Base-by-base conservation (phyloP, 2,797 vertebrate species). In the Steatocranus sp. region DNA sequence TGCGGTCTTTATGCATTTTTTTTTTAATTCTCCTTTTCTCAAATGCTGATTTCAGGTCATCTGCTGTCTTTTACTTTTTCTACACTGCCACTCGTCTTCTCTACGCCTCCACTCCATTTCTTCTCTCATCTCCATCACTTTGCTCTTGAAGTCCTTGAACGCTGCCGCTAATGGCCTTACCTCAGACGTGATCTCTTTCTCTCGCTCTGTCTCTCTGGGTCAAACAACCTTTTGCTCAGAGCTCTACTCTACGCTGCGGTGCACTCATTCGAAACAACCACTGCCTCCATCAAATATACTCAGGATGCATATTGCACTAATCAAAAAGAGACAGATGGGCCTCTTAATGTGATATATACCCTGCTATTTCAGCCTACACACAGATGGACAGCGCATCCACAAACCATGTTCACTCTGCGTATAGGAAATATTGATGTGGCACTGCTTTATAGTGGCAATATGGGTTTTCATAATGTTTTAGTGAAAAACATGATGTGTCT, bases 141-240 rank as follows among this genome's bases (percentile, higher is more conserved):
- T 53, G 23, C 77, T 83, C 82, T 30, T 70, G 41, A 23, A 70
- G 82, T 74, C 76, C 82, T 92, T 88, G 87, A 89, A 75, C 5
- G 3, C 74, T 73, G 70, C 66, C 84, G 89, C 80, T 89, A 93
- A 94, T 92, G 86, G 89, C 80, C 85, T 89, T 86, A 83, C 85
- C 82, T 87, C 61, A 81, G 76, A 91, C 73, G 86, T 79, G 83
- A 86, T 84, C 50, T 86, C 79, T 77, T 73, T 87, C 36, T 32
- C 20, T 79, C 76, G 85, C 32, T 36, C 32, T 51, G 5, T 51
- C 56, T 87, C 89, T 48, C 46, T 83, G 70, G 89, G 85, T 91
- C 50, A 41, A 70, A 25, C 75, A 78, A 80, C n/a, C 66, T 87
- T 90, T 86, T 83, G 79, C 75, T 38, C 43, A 48, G 54, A 38